A percentile compares a stretch with the other conserved stretches of the same genome.
Evolutionary conservation across 2,888 invertebrate species (phyloP).

Genomic region (Cantharis rufa): DNA sequence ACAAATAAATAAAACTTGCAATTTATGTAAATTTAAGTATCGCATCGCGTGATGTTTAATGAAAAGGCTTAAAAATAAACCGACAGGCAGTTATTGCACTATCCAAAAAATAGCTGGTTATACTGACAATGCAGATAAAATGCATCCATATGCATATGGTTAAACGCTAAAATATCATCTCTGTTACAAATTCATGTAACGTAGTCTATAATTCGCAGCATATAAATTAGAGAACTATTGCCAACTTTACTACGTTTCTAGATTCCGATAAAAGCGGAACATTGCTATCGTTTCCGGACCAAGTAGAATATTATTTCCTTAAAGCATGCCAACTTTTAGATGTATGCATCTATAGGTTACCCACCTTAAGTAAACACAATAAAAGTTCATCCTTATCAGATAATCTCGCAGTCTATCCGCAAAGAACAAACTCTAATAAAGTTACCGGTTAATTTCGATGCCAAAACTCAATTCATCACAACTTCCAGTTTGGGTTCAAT

Average conservation of each 20-base stretch:
- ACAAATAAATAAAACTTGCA: neutral
- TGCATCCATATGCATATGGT: constrained; percentile 29
- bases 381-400: neutral
- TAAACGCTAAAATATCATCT: constrained; percentile 30
- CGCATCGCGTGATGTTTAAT: constrained; percentile 17
- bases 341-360: constrained; percentile 2
- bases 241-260: constrained; percentile 30
- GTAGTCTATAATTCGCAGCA: constrained; percentile 34
- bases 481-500: neutral
- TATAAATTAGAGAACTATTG: constrained; percentile 38
- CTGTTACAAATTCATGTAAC: constrained; percentile 28
- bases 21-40: constrained; percentile 21
- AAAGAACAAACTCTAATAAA: neutral
- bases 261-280: constrained; percentile 42
- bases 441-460: neutral
- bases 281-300: constrained; percentile 45
- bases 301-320: constrained; percentile 36
- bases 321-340: constrained; percentile 27
- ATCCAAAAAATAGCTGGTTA: constrained; percentile 7
- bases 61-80: constrained; percentile 14
- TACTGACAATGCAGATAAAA: constrained; percentile 24
- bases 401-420: neutral
- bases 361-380: neutral
- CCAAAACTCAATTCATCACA: neutral
- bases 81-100: neutral